These are phyloP conservation scores for Leptocoma aspasia DNA, from an alignment of 2,113 vertebrate species.

Conservation along the genomic window DNA sequence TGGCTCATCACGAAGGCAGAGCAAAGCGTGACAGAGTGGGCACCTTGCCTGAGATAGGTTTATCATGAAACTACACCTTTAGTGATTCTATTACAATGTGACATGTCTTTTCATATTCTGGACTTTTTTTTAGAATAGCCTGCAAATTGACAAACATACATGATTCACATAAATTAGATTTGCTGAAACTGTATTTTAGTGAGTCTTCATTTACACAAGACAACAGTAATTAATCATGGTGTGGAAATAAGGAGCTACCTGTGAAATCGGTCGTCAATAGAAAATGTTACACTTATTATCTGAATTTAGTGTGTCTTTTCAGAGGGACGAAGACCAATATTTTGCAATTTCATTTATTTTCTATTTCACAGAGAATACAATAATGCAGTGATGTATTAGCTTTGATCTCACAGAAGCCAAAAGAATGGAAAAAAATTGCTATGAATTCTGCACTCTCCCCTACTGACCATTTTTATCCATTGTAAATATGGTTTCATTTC, in stretches of 20 bases:
- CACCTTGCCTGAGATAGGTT: not conserved
- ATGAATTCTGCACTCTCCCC: not conserved
- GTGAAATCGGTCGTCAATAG: not conserved
- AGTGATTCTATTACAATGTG: not conserved
- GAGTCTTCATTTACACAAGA: not conserved
- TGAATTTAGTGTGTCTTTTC: not conserved
- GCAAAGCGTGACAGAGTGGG: fast-evolving
- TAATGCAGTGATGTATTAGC: not conserved
- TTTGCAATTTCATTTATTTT: not conserved
- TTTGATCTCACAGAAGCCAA: not conserved
- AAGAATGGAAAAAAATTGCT: not conserved
- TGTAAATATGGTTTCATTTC: not conserved
- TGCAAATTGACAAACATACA: not conserved
- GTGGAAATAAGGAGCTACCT: not conserved
- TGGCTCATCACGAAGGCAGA: not conserved
- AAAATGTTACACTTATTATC: not conserved
- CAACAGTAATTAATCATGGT: not conserved
- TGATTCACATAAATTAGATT: not conserved
- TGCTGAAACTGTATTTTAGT: not conserved
- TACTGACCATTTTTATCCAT: not conserved
- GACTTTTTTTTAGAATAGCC: not conserved
- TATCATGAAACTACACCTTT: not conserved
- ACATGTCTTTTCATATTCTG: not conserved
- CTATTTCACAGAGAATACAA: not conserved
- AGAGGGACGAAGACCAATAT: not conserved